Percentiles rank a stretch among this genome's conserved stretches.
These are phyloP conservation scores for Cranoglanis bouderius DNA, from an alignment of 2,113 vertebrate species.

Conservation along the genomic window DNA sequence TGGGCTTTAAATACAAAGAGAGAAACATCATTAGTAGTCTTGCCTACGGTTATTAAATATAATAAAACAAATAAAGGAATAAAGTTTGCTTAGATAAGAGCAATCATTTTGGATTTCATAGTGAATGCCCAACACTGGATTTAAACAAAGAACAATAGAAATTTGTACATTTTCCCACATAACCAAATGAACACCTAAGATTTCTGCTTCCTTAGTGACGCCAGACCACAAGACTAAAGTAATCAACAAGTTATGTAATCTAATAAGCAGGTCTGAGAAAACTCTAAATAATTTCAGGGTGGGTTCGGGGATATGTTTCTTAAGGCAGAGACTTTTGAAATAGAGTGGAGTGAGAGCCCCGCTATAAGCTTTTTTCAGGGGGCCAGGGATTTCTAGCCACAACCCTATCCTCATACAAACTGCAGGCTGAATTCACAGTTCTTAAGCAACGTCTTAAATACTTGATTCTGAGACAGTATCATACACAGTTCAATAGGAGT, in stretches of 20 bases:
- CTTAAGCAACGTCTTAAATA: not conserved
- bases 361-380: not conserved
- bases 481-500: not conserved
- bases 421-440: not conserved
- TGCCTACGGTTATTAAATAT: not conserved
- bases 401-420: not conserved
- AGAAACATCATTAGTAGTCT: not conserved
- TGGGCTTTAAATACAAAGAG: not conserved
- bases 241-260: slow-evolving; percentile 1
- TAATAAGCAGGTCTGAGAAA: slow-evolving; percentile 11
- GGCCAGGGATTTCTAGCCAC: not conserved
- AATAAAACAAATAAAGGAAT: not conserved
- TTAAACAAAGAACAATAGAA: not conserved
- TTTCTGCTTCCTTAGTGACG: not conserved
- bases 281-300: not conserved
- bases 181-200: not conserved
- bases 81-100: not conserved
- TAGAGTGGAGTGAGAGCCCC: not conserved
- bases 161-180: not conserved
- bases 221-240: not conserved
- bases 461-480: not conserved
- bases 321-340: not conserved
- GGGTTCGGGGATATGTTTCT: not conserved
- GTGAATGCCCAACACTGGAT: not conserved
- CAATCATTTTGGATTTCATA: not conserved